Base-by-base conservation (phyloP, 2,888 invertebrate species). In the Spilosoma lubricipeda region DNA sequence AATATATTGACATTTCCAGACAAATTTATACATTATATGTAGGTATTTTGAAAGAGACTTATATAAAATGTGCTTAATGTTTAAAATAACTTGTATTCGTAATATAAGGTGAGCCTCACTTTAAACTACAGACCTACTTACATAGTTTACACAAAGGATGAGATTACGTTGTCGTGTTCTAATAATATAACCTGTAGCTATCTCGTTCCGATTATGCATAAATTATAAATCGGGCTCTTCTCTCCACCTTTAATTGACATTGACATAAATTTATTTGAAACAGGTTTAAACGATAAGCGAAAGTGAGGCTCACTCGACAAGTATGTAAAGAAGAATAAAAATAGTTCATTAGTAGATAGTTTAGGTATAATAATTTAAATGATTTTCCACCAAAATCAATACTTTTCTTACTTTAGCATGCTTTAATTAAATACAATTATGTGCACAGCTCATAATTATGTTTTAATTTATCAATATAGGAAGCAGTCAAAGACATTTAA, bases 251-350 rank as follows among this genome's bases (percentile, higher is more conserved):
- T 88, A 87, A 86, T 89, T 91, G 92, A 91, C 93, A 93, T 93
- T 94, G 93, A 93, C 93, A 92, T 93, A 92, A 91, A 91, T 91
- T 90, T 84, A 81, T 81, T 83, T 83, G 80, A 89, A 93, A 93
- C 93, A 88, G 89, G 93, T 93, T 91, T 86, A 78, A 80, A 83
- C 84, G 76, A 85, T 89, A 88, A 70, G 90, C 89, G 93, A 92
- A 93, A 93, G 92, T 90, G 87, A 90, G 87, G 86, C 88, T 89
- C 80, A 84, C 82, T 83, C 71, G 80, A 85, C 90, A 81, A 81
- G 87, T 90, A 88, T 87, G 88, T 85, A 83, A 89, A 88, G 84
- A 77, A 78, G 75, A 84, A 79, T 77, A 69, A 77, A 79, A 80
- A 63, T 27, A 63, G 5, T 15, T 30, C 15, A 63, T 30, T 30